phyloP scores from a whole-genome alignment of 2,797 vertebrate genomes.

The Halcyon smyrnensis region DNA sequence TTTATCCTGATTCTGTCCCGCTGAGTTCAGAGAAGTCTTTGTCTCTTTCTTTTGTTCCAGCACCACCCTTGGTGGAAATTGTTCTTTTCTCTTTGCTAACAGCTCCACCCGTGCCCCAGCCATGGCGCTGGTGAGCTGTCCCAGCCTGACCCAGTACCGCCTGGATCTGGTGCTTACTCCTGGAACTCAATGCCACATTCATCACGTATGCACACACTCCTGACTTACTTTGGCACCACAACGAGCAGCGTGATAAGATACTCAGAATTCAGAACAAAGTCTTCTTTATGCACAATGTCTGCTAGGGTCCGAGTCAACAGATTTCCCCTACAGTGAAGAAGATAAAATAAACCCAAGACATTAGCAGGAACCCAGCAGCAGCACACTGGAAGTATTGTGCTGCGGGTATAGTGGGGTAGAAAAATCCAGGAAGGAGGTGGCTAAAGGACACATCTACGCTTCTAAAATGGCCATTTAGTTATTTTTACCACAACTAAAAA shows the following conservation, averaged over 20 bases:
- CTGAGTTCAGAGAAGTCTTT: not conserved
- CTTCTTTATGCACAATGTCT: constrained; percentile 89
- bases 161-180: rapidly evolving
- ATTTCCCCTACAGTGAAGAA: constrained; percentile 79
- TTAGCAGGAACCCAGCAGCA: not conserved
- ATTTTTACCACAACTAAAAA: not conserved
- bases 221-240: constrained; percentile 87
- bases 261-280: constrained; percentile 91
- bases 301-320: constrained; percentile 87
- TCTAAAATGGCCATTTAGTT: not conserved
- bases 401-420: not conserved
- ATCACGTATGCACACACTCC: rapidly evolving
- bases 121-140: not conserved
- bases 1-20: not conserved
- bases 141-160: rapidly evolving
- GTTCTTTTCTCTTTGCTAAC: not conserved
- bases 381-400: not conserved
- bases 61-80: not conserved
- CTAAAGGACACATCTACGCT: not conserved
- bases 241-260: constrained; percentile 94
- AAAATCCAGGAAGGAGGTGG: not conserved
- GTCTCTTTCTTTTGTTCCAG: not conserved
- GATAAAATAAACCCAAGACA: not conserved
- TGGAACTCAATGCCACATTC: not conserved
- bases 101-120: not conserved